These are phyloP conservation scores for Mesorhabditis sp. DNA, from an alignment of 2,888 invertebrate genomes.

Conservation along the genomic window DNA sequence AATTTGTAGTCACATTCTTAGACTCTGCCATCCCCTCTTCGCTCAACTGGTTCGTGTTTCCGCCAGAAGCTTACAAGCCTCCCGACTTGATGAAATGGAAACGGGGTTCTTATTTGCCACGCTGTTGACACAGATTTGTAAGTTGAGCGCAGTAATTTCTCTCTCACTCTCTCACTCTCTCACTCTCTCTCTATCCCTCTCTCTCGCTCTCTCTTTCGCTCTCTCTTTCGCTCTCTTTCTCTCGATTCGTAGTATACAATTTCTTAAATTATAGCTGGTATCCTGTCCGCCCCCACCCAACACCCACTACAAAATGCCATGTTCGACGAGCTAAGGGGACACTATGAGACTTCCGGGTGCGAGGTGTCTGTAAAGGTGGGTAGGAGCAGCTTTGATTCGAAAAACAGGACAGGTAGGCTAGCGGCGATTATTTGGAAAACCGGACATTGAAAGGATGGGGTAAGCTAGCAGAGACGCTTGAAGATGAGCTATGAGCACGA, in stretches of 20 bases:
- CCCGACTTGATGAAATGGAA: neutral
- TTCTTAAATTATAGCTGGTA: neutral
- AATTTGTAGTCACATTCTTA: neutral
- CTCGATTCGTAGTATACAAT: neutral
- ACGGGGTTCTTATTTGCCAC: neutral
- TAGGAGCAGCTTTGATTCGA: neutral
- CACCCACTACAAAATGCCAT: neutral
- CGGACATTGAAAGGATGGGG: too few relatives aligned
- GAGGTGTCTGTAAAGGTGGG: neutral
- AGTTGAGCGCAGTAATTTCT: neutral
- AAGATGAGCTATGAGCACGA: too few relatives aligned
- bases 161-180: too few relatives aligned
- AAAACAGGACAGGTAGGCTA: too few relatives aligned
- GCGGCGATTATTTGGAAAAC: too few relatives aligned
- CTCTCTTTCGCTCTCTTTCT: too few relatives aligned
- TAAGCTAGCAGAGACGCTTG: too few relatives aligned
- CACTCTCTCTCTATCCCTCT: too few relatives aligned
- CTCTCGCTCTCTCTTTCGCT: too few relatives aligned
- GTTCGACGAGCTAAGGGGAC: neutral
- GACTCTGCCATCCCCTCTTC: neutral
- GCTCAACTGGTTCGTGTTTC: neutral
- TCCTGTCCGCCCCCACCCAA: constrained; percentile 2
- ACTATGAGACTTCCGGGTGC: neutral
- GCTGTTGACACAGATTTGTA: constrained; percentile 3
- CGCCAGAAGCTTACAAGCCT: neutral